Evolutionary conservation across 2,113 vertebrate genomes (phyloP), one percentile per base, ranked within the genome.

Genomic region (Syrmaticus mikado): DNA sequence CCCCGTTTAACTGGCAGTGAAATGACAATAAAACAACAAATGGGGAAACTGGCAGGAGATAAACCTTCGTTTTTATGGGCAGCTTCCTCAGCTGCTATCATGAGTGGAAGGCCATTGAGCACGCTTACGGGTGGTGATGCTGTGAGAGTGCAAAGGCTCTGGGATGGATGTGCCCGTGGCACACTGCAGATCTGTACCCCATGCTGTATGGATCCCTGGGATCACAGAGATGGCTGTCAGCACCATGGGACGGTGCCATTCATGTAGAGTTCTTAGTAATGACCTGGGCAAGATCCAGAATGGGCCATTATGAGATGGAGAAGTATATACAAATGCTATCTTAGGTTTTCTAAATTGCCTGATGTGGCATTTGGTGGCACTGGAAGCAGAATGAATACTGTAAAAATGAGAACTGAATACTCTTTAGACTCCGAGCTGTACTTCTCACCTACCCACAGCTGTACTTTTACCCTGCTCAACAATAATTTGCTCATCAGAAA

Each of bases 1-100:
- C 93, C 91, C 87, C 27, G 8, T 75, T 96, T 96, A 96, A 93
- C 77, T 93, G 36, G 55, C 89, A 82, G 92, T 40, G 91, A 96
- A 96, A 96, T 82, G 93, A 94, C 92, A 95, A 95, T 97, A 96
- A 97, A 97, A 91, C 85, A 96, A 89, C 79, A 88, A 96, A 94
- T n/a, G 46, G 72, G 85, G 72, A 93, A 94, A 86, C 13, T 10
- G 27, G 77, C 86, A 90, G 94, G 89, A 97, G 94, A 97, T 80
- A 95, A 97, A 96, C 89, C 11, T 17, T 61, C 32, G 20, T 40
- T 95, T 97, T 97, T 91, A 95, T 60, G 71, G 86, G 52, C 78
- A 86, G 48, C 16, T 34, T 91, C 80, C 67, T 78, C 82, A 78
- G 79, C 34, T 0, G 6, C 28, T 74, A 50, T 71, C 82, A 80